Evolutionary conservation across 1,140 invertebrate species (phyloP), one percentile per base, ranked within the genome.

Genomic region (Aphelinus certus): DNA sequence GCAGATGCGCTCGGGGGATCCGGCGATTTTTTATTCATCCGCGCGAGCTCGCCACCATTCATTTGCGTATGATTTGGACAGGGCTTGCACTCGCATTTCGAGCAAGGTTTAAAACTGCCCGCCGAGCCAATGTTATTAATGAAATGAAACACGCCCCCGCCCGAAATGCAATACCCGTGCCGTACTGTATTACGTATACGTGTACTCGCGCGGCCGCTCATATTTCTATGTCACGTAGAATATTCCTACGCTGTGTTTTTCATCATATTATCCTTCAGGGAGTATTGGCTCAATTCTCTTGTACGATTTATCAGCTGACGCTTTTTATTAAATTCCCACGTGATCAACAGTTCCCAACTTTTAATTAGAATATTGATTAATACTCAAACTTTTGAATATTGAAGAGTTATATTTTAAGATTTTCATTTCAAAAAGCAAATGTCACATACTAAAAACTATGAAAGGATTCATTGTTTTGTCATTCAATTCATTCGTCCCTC

Each of bases 241-340:
- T 26, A 26, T 26, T 26, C 26, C 26, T 26, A 26, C 7, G 61
- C 61, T 45, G 7, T 45, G 49, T 45, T 66, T 10, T 55, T 66
- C 56, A 66, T 55, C 9, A 10, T 63, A 63, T 55, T 65, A 51
- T 42, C 48, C 2, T 0, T 26, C n/a, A 3, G n/a, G 5, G 5
- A 42, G 4, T 53, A 65, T 65, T 65, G 26, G 26, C 51, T 51
- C 9, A 65, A 51, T 65, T 51, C 47, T 4, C 51, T 65, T 1
- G 6, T 65, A 51, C n/a, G 3, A 65, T 65, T 4, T 3, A 4
- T 43, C 1, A 26, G 48, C 4, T 65, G 7, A 65, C 48, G 43
- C 51, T 55, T 55, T 66, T 66, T 43, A 66, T 66, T 66, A 45
- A 66, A 62, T 45, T 66, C 26, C 26, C 26, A 26, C 26, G 26